Conservation (phyloP, 2,113 vertebrate species). For the Shinisaurus crocodilurus region DNA sequence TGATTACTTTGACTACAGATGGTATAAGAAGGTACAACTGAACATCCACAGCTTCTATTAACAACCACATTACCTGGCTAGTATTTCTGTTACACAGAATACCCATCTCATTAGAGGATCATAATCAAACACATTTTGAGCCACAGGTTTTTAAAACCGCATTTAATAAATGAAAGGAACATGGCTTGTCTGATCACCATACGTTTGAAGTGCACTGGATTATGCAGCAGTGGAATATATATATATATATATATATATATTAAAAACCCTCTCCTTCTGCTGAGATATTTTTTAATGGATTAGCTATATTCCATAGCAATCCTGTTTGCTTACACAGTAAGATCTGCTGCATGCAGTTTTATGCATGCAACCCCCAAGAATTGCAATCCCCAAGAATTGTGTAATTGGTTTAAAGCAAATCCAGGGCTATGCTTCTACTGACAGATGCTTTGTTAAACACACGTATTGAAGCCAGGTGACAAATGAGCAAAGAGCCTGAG, state of each 20-base stretch:
- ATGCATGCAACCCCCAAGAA: background rate
- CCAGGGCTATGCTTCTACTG: constrained; percentile 23
- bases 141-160: background rate
- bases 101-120: constrained; percentile 14
- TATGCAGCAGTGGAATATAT: background rate
- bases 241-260: too few species aligned
- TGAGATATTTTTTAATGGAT: constrained; percentile 17
- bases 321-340: constrained; percentile 32
- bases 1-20: background rate
- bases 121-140: constrained; percentile 1
- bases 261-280: constrained; percentile 27
- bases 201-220: constrained; percentile 26
- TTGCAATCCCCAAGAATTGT: background rate
- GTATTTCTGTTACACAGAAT: constrained; percentile 11
- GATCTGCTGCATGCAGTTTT: constrained; percentile 22
- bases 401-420: constrained; percentile 32
- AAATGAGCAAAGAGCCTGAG: constrained; percentile 21
- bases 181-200: background rate
- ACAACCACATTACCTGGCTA: background rate
- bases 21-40: background rate
- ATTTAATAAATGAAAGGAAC: constrained; percentile 25
- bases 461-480: constrained; percentile 16
- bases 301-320: constrained; percentile 20
- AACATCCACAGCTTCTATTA: constrained; percentile 15
- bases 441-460: constrained; percentile 32